These are phyloP conservation scores for Eulemur mongoz DNA, from an alignment of 2,797 vertebrate species.

Conservation along the genomic window DNA sequence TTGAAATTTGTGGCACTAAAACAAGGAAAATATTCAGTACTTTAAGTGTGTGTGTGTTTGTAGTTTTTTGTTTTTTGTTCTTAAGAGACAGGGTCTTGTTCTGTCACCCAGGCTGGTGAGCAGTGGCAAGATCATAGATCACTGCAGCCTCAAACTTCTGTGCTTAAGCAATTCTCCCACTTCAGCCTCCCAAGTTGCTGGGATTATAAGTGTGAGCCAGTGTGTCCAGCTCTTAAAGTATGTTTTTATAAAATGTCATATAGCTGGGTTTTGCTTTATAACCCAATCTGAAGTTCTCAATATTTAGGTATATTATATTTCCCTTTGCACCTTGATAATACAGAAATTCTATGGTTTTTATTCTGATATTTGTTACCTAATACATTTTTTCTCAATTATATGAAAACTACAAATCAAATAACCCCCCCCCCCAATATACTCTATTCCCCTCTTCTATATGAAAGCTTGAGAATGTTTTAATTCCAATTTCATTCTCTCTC, in stretches of 20 bases:
- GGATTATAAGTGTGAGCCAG: background rate
- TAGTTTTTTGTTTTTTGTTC: background rate
- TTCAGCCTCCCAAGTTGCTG: background rate
- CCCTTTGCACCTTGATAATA: background rate
- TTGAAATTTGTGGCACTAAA: conserved; percentile 8
- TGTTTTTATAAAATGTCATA: background rate
- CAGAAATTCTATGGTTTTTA: background rate
- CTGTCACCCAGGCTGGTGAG: background rate
- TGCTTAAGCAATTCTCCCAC: background rate
- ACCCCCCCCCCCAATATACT: background rate
- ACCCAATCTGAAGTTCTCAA: background rate
- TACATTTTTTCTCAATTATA: background rate
- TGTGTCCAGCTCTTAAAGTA: background rate
- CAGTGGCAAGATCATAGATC: background rate
- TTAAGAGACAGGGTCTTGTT: background rate
- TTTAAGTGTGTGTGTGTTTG: background rate
- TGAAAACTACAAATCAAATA: conserved; percentile 15
- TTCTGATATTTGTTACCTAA: background rate
- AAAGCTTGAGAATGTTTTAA: background rate
- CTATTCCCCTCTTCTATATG: background rate
- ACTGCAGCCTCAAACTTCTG: background rate
- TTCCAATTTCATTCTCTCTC: background rate
- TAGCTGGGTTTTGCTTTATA: conserved; percentile 16
- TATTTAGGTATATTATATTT: conserved; percentile 11
- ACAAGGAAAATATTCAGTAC: background rate